phyloP scores from a whole-genome alignment of 2,797 vertebrate genomes.

The Gallirallus australis region DNA sequence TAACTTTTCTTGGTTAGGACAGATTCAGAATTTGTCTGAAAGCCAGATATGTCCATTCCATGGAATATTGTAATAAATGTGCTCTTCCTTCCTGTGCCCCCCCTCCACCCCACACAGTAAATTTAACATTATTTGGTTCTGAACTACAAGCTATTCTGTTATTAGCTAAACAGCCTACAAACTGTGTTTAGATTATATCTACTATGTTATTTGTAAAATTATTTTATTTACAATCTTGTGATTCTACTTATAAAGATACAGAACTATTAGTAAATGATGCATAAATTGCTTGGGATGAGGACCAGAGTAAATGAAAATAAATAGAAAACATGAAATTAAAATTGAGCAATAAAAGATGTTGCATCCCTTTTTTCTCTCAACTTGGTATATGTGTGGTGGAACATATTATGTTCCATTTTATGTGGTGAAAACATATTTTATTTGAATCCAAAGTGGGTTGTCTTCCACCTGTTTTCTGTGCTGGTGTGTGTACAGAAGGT shows the following conservation, averaged over 20 bases:
- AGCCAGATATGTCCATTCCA: constrained; percentile 40
- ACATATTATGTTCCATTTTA: background rate
- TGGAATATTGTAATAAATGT: constrained; percentile 39
- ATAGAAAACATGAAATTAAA: background rate
- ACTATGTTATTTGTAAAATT: background rate
- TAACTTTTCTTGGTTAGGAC: constrained; percentile 37
- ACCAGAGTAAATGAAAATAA: background rate
- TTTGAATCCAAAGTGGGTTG: background rate
- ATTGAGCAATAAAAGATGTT: background rate
- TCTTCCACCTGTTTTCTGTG: background rate
- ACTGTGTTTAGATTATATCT: background rate
- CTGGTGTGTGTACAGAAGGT: background rate
- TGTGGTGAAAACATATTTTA: background rate
- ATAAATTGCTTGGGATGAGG: background rate
- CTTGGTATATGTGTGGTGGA: background rate
- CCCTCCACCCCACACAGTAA: background rate
- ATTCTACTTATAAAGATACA: background rate
- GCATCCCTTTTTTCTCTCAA: background rate
- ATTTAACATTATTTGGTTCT: background rate
- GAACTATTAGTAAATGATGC: background rate
- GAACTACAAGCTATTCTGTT: background rate
- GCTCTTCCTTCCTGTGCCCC: constrained; percentile 24
- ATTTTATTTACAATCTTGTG: background rate
- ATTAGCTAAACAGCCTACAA: background rate
- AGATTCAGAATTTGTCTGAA: constrained; percentile 40